A percentile compares a stretch with the other conserved stretches of the same genome.
Conservation (phyloP, 1,140 invertebrate genomes). For the Dendrolimus punctatus region DNA sequence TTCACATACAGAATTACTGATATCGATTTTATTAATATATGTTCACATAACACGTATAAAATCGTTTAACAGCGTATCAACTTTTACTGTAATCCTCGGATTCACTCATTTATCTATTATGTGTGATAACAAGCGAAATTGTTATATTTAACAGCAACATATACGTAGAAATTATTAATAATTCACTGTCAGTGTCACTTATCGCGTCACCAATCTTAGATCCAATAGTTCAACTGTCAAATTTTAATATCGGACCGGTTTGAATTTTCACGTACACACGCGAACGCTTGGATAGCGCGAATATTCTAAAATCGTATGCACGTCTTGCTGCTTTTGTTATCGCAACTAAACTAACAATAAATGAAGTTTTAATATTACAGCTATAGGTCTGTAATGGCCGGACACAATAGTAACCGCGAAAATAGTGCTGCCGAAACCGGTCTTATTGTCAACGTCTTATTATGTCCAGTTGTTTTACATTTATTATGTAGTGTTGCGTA, state of each 20-base stretch:
- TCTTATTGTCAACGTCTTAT: constrained; percentile 30
- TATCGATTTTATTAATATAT: constrained; percentile 19
- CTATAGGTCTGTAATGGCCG: constrained; percentile 30
- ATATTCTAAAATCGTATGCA: constrained; percentile 27
- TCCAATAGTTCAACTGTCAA: too few relatives aligned
- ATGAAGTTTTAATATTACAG: constrained; percentile 34
- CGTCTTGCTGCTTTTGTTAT: constrained; percentile 46
- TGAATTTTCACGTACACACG: too few relatives aligned
- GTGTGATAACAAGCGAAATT: background rate
- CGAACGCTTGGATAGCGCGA: constrained; percentile 3
- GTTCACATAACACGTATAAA: constrained; percentile 5
- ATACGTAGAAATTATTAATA: constrained; percentile 1
- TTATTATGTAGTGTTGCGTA: constrained; percentile 31
- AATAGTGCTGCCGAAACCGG: constrained; percentile 43
- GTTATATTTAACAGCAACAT: background rate
- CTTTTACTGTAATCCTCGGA: background rate
- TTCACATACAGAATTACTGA: constrained; percentile 17
- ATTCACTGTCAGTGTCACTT: background rate
- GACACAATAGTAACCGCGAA: constrained; percentile 42
- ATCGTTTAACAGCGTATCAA: background rate
- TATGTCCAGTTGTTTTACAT: constrained; percentile 34
- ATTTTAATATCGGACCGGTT: too few relatives aligned
- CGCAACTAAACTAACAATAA: constrained; percentile 44
- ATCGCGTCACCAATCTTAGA: too few relatives aligned
- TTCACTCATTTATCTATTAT: too few relatives aligned